Base-by-base conservation (phyloP, 1,140 invertebrate species). In the Sycophaga agraensis region DNA sequence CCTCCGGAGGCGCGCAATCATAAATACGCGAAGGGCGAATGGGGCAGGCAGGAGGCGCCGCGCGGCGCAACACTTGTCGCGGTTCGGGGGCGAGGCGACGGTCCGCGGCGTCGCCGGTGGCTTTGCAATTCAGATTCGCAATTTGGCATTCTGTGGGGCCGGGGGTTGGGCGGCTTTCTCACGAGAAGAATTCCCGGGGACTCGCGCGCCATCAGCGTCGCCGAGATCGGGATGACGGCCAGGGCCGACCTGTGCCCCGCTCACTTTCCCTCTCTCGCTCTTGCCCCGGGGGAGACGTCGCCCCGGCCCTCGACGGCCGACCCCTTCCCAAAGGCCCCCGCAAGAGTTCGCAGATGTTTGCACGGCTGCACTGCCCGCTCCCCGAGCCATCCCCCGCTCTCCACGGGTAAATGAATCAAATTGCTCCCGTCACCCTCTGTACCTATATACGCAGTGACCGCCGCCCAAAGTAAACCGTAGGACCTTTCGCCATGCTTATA, bases 341-440 rank as follows among this genome's bases (percentile, higher is more conserved):
- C 67, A 65, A 64, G 63, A 68, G 71, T 66, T 69, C 68, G 59
- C 71, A 73, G 71, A 73, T 73, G 71, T 73, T 71, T 69, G 65
- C 57, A 50, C 64, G 62, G 48, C 26, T 19, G 46, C 11, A 39
- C 39, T 59, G 50, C 40, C 57, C 28, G 39, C 16, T 49, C 28
- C 4, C 39, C 22, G n/a, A n/a, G 2, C 56, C 4, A 19, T 28
- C 21, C 9, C 50, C 53, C 53, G 59, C 61, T 48, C 49, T 59
- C 34, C 14, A 24, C 22, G n/a, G n/a, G 49, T 66, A 71, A 71
- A 65, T 69, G 68, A 71, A 71, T 71, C 69, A 71, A 69, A 66
- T 65, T 64, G 66, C 49, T 59, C 54, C 17, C 45, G 49, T 40
- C 37, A 37, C 51, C 24, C 21, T 11, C 9, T 42, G n/a, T n/a